Evolutionary conservation across 2,113 vertebrate species (phyloP).

Genomic region (Paedocypris sp.): DNA sequence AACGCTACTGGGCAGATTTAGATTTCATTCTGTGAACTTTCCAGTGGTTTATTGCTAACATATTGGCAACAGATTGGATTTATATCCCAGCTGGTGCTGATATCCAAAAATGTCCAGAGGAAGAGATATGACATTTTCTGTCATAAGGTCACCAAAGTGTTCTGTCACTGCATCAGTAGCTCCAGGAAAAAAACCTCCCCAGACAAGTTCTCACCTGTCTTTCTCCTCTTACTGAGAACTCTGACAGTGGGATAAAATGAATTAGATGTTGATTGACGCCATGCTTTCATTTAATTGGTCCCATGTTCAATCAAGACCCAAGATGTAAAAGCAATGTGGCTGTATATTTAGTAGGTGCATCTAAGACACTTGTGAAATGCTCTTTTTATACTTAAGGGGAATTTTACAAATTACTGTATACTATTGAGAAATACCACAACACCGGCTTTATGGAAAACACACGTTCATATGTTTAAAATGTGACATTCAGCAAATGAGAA

Average conservation of each 20-base stretch:
- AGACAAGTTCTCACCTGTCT: constrained; percentile 16
- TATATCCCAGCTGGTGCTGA: background rate
- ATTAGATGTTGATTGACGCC: background rate
- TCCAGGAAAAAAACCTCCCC: background rate
- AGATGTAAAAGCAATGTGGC: background rate
- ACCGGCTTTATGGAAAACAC: no score
- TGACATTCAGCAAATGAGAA: no score
- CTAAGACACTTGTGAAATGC: no score
- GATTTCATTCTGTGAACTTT: no score
- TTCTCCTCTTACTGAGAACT: background rate
- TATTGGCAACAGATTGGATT: background rate
- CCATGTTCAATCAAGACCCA: background rate
- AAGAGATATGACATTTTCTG: background rate
- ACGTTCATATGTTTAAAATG: no score
- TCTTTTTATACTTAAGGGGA: no score
- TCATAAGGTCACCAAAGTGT: background rate
- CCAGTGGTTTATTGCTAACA: no score
- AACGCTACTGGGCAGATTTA: background rate
- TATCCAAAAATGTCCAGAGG: background rate
- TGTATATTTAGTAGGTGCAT: no score
- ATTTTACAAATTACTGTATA: no score
- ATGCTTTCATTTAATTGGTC: background rate
- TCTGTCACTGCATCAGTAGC: background rate
- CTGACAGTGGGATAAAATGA: background rate
- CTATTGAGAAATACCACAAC: no score